These are phyloP conservation scores for Euzetes globulus DNA, from an alignment of 2,888 invertebrate species.

Conservation along the genomic window DNA sequence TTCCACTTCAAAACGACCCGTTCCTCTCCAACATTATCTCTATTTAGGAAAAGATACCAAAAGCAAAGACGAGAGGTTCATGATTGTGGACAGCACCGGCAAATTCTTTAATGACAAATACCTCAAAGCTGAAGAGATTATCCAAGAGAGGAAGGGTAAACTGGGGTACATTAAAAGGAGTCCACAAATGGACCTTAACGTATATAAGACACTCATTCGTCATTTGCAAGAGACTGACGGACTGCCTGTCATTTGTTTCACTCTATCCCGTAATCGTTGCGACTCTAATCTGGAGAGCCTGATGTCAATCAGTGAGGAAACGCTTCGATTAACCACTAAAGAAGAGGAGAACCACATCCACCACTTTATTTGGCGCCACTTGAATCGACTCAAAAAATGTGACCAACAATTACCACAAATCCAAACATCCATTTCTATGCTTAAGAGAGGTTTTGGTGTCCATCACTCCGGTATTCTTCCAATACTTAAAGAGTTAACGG, in stretches of 20 bases:
- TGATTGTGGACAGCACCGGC: slow-evolving; percentile 69
- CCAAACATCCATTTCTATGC: slow-evolving; percentile 56
- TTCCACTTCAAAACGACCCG: slow-evolving; percentile 83
- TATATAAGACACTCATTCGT: slow-evolving; percentile 73
- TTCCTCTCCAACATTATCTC: slow-evolving; percentile 88
- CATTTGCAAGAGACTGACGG: slow-evolving; percentile 72
- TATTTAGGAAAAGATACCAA: slow-evolving; percentile 69
- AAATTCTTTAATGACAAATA: slow-evolving; percentile 61
- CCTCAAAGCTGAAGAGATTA: slow-evolving; percentile 49
- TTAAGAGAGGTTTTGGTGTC: slow-evolving; percentile 83
- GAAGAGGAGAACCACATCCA: slow-evolving; percentile 76
- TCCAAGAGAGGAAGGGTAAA: slow-evolving; percentile 45
- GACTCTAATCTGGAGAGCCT: slow-evolving; percentile 60
- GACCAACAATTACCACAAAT: slow-evolving; percentile 83
- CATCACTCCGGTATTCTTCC: slow-evolving; percentile 98
- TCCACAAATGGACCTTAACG: slow-evolving; percentile 61
- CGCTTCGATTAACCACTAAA: slow-evolving; percentile 69
- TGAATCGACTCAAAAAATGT: slow-evolving; percentile 70
- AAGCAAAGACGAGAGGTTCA: slow-evolving; percentile 60
- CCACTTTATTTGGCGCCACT: slow-evolving; percentile 74
- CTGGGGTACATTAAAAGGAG: slow-evolving; percentile 11
- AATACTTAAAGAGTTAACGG: slow-evolving; percentile 97
- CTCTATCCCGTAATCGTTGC: slow-evolving; percentile 75
- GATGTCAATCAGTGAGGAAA: slow-evolving; percentile 42
- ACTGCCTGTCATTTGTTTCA: slow-evolving; percentile 88